Percentiles rank a stretch among this genome's conserved stretches.
Evolutionary conservation across 2,888 invertebrate species (phyloP).

Genomic region (Agrilus cyanescens): DNA sequence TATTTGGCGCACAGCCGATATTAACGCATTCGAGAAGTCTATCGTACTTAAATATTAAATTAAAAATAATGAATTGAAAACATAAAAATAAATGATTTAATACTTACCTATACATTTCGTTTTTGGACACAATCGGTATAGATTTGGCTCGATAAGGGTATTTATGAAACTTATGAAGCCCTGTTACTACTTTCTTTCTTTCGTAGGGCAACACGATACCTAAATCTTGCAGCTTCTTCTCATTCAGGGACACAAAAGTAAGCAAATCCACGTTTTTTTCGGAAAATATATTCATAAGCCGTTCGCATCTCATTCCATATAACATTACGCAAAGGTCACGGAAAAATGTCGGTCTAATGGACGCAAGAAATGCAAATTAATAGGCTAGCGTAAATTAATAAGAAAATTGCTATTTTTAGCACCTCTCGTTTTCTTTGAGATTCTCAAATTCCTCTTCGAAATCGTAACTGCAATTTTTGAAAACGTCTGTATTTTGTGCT

Average conservation of each 20-base stretch:
- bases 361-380: not conserved
- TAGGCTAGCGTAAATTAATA: not conserved
- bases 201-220: slow-evolving; percentile 50
- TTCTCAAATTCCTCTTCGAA: slow-evolving; percentile 17
- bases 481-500: slow-evolving; percentile 15
- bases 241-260: slow-evolving; percentile 45
- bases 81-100: not conserved
- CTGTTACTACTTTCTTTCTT: slow-evolving; percentile 41
- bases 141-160: slow-evolving; percentile 43
- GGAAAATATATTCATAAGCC: slow-evolving; percentile 36
- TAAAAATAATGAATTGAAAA: too few species aligned
- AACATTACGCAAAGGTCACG: slow-evolving; percentile 45
- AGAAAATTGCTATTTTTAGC: slow-evolving; percentile 10
- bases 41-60: slow-evolving; percentile 37
- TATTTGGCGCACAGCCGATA: slow-evolving; percentile 45
- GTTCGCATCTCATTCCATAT: slow-evolving; percentile 48
- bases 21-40: slow-evolving; percentile 41
- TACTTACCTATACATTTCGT: slow-evolving; percentile 32
- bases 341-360: slow-evolving; percentile 38
- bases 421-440: slow-evolving; percentile 16
- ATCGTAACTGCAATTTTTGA: slow-evolving; percentile 4
- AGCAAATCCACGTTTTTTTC: slow-evolving; percentile 41
- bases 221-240: slow-evolving; percentile 42
- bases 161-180: slow-evolving; percentile 46
- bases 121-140: slow-evolving; percentile 26